These are phyloP conservation scores for Drosophila imparisetae DNA, from an alignment of 2,888 invertebrate species.

Conservation along the genomic window DNA sequence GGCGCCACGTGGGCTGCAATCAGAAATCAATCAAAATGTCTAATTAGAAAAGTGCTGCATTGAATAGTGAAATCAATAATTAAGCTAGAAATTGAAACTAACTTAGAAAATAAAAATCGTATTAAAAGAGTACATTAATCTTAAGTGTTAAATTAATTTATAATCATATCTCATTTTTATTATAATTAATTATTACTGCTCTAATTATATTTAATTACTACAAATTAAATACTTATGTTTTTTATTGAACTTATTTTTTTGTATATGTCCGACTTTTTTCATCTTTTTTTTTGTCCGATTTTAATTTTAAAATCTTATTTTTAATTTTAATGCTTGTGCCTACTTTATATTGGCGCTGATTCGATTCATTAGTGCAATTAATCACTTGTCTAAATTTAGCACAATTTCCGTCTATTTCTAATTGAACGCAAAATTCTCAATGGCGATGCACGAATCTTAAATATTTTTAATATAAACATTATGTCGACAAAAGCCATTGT, in stretches of 20 bases:
- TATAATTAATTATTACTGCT: background rate
- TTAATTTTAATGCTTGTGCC: background rate
- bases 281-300: background rate
- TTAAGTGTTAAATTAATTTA: background rate
- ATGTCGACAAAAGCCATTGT: conserved; percentile 31
- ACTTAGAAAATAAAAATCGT: background rate
- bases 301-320: background rate
- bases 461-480: conserved; percentile 68
- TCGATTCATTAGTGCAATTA: conserved; percentile 43
- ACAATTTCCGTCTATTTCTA: conserved; percentile 51
- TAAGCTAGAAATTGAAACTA: background rate
- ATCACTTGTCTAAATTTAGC: conserved; percentile 61
- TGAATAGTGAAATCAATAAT: background rate
- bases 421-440: conserved; percentile 49
- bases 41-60: conserved; percentile 36
- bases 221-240: background rate
- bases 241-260: background rate
- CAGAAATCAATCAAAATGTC: conserved; percentile 59
- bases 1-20: conserved; percentile 95
- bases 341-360: conserved; percentile 1
- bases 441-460: conserved; percentile 31
- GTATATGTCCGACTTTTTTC: background rate
- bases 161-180: background rate
- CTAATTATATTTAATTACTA: background rate
- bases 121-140: background rate